These are phyloP conservation scores for Holothuria glaberrima DNA, from an alignment of 35 echinoderm and acorn worm genomes.

Conservation along the genomic window DNA sequence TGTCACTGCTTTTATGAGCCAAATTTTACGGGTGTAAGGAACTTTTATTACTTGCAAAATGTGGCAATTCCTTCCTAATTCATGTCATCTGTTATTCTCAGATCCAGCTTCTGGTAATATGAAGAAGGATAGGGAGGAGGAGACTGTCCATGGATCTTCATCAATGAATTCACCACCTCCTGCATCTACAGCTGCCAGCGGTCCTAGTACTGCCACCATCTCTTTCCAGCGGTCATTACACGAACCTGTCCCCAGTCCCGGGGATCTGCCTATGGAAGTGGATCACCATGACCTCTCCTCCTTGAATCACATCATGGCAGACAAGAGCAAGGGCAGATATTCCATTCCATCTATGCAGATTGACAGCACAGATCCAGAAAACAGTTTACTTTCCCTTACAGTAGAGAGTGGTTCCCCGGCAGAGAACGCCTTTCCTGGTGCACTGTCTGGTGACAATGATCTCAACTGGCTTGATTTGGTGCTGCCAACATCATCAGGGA, in stretches of 20 bases:
- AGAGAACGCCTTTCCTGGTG: slow-evolving; percentile 45
- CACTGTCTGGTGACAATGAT: slow-evolving; percentile 55
- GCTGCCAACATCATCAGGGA: slow-evolving; percentile 53
- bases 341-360: slow-evolving; percentile 75
- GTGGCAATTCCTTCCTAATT: background rate
- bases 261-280: slow-evolving; percentile 32
- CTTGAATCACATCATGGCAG: slow-evolving; percentile 10
- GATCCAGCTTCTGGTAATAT: background rate
- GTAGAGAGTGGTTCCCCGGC: slow-evolving; percentile 56
- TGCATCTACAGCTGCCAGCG: background rate
- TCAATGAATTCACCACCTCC: slow-evolving; percentile 5
- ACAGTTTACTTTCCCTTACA: slow-evolving; percentile 55
- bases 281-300: background rate
- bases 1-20: no score
- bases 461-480: slow-evolving; percentile 95
- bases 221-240: slow-evolving; percentile 22
- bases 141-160: background rate
- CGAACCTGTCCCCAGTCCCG: slow-evolving; percentile 4
- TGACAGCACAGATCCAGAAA: slow-evolving; percentile 48
- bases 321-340: slow-evolving; percentile 52
- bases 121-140: background rate
- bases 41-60: no score
- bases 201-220: background rate
- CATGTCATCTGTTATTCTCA: background rate
- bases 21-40: no score